Conservation (phyloP, 2,113 vertebrate genomes). For the Pheucticus melanocephalus region DNA sequence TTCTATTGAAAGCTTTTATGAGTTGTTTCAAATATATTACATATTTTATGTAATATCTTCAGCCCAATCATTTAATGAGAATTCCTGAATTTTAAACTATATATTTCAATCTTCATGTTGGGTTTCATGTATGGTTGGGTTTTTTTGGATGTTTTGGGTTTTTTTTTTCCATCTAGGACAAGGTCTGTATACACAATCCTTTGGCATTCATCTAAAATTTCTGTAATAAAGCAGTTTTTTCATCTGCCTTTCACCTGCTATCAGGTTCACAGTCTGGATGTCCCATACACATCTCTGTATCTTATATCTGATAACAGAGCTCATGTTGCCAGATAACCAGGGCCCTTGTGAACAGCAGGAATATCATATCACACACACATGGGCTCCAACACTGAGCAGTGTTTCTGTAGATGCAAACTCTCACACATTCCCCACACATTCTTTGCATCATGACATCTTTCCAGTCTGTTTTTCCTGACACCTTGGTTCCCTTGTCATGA, state of each 20-base stretch:
- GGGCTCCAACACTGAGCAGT: neutral
- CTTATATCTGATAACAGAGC: neutral
- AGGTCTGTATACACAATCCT: neutral
- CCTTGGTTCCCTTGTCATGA: neutral
- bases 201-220: neutral
- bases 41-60: neutral
- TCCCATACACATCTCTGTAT: neutral
- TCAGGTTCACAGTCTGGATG: neutral
- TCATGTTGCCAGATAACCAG: neutral
- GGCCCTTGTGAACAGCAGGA: neutral
- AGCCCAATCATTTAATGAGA: neutral
- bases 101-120: neutral
- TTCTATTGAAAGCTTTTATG: neutral
- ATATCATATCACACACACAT: fast-evolving
- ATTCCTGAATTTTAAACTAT: neutral
- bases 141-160: neutral
- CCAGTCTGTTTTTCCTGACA: neutral
- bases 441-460: neutral
- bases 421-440: neutral
- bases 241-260: neutral
- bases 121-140: neutral
- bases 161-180: neutral
- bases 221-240: neutral
- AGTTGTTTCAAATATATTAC: neutral
- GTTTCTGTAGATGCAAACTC: neutral